phyloP scores from a whole-genome alignment of 1,140 invertebrate species.

The Chrysomallon squamiferum region DNA sequence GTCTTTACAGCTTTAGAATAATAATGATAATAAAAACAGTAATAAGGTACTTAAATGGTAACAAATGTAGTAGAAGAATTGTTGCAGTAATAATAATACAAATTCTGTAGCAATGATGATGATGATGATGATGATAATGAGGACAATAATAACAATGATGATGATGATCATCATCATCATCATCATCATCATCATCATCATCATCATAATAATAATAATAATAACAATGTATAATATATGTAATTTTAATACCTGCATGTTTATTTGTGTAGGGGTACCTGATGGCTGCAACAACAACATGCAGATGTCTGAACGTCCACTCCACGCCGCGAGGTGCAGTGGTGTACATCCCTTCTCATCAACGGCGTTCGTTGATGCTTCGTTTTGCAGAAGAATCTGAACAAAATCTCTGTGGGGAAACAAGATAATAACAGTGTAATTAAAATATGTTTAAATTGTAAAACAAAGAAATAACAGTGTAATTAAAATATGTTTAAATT shows the following conservation, averaged over 20 bases:
- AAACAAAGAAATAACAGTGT: background rate
- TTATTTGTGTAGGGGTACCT: conserved; percentile 74
- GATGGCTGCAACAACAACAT: conserved; percentile 76
- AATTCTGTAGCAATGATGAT: too few relatives aligned
- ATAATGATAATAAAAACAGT: background rate
- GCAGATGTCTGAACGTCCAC: conserved; percentile 84
- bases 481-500: background rate
- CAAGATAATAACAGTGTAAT: background rate
- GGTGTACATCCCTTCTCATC: conserved; percentile 86
- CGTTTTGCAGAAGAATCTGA: conserved; percentile 80
- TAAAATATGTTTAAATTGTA: background rate
- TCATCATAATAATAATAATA: too few relatives aligned
- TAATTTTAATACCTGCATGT: conserved; percentile 82
- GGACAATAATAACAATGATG: too few relatives aligned
- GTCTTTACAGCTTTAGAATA: background rate
- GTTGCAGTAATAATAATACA: too few relatives aligned
- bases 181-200: too few relatives aligned
- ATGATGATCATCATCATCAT: too few relatives aligned
- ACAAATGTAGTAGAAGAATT: too few relatives aligned
- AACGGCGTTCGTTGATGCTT: conserved; percentile 86
- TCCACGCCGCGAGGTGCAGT: conserved; percentile 89
- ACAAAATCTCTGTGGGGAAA: conserved; percentile 76
- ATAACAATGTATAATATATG: too few relatives aligned
- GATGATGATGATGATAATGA: too few relatives aligned
- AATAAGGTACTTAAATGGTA: too few relatives aligned